Evolutionary conservation across 2,888 invertebrate species (phyloP).

Genomic region (Drosophila meridiana): DNA sequence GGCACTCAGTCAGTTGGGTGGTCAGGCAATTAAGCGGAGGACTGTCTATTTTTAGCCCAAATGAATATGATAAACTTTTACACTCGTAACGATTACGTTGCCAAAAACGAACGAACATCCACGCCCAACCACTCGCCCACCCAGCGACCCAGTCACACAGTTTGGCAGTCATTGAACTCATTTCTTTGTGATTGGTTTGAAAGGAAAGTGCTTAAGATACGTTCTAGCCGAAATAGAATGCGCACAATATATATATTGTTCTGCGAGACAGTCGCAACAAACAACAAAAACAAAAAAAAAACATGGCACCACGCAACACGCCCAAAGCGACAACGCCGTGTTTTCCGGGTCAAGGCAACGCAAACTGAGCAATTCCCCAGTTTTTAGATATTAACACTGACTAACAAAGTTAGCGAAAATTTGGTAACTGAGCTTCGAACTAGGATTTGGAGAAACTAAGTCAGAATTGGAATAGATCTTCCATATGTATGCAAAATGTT

Average conservation of each 20-base stretch:
- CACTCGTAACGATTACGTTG: constrained; percentile 31
- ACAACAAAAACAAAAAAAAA: constrained; percentile 25
- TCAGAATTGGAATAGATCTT: no score
- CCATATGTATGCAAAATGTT: no score
- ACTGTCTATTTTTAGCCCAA: constrained; percentile 48
- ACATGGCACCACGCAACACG: constrained; percentile 28
- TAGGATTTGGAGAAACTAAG: no score
- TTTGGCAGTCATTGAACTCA: constrained; percentile 63
- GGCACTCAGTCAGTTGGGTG: constrained; percentile 23
- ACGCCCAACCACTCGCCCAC: constrained; percentile 1
- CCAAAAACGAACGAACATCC: constrained; percentile 11
- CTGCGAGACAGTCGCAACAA: constrained; percentile 18
- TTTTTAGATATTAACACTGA: constrained; percentile 12
- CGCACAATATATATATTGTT: constrained; percentile 24
- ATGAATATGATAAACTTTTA: constrained; percentile 14
- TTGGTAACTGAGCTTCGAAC: background rate
- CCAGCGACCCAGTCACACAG: constrained; percentile 21
- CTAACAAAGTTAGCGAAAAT: background rate
- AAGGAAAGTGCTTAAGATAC: constrained; percentile 43
- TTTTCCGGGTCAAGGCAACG: constrained; percentile 66
- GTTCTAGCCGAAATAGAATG: constrained; percentile 11
- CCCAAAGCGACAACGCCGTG: constrained; percentile 19
- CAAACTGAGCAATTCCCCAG: constrained; percentile 29
- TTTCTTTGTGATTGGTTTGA: constrained; percentile 15
- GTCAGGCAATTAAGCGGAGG: constrained; percentile 3